These are phyloP conservation scores for Aurelia sp. DNA, from an alignment of 30 jellyfish, hydroid and myxozoan genomes.

Conservation along the genomic window DNA sequence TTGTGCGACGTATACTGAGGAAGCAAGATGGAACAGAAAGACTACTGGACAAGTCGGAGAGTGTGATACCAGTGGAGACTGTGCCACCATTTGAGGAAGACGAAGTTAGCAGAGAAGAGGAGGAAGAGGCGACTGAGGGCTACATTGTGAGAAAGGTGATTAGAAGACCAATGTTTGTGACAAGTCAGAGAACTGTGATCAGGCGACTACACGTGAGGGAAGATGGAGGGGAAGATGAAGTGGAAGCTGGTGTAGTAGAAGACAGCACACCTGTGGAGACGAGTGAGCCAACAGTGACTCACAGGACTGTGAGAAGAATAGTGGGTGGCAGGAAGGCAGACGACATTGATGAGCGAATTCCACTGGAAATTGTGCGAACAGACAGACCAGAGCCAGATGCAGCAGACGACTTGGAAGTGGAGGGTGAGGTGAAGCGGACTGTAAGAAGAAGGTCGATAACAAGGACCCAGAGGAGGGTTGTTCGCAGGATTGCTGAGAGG, in stretches of 20 bases:
- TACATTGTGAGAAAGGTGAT: slow-evolving; percentile 58
- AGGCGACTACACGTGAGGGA: slow-evolving; percentile 23
- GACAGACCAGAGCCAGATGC: slow-evolving; percentile 74
- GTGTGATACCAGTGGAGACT: slow-evolving; percentile 22
- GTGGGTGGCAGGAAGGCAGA: slow-evolving; percentile 28
- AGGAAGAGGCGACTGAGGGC: slow-evolving; percentile 13
- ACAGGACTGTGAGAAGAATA: slow-evolving; percentile 71
- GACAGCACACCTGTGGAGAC: slow-evolving; percentile 32
- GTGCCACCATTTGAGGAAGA: slow-evolving; percentile 19
- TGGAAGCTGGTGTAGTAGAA: slow-evolving; percentile 56
- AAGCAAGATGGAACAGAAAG: slow-evolving; percentile 41
- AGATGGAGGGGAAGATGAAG: slow-evolving; percentile 51
- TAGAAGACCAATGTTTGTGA: slow-evolving; percentile 73
- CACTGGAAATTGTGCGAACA: slow-evolving; percentile 67
- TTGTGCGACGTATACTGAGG: slow-evolving; percentile 75
- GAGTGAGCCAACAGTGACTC: slow-evolving; percentile 55
- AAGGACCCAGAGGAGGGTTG: slow-evolving; percentile 72
- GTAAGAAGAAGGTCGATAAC: slow-evolving; percentile 76
- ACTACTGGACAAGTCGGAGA: background rate
- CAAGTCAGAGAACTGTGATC: slow-evolving; percentile 75
- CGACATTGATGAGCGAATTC: slow-evolving; percentile 51
- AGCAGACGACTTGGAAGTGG: slow-evolving; percentile 55
- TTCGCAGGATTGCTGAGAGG: slow-evolving; percentile 62
- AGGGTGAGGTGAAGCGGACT: slow-evolving; percentile 70
- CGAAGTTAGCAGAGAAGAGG: slow-evolving; percentile 16